phyloP scores from a whole-genome alignment of 2,113 vertebrate genomes.

The Zosterops lateralis region DNA sequence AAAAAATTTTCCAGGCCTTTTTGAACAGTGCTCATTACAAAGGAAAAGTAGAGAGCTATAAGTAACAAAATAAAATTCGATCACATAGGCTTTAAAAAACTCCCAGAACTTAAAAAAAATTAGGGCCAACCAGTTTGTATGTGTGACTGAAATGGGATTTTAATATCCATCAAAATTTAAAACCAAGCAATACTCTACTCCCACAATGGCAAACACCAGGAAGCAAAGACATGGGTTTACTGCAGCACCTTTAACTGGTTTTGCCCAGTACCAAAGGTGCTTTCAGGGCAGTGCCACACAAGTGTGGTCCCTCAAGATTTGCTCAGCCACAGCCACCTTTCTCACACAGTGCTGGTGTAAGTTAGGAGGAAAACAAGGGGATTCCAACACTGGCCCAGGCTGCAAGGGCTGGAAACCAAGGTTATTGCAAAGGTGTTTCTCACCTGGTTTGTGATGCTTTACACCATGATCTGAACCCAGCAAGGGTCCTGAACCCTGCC shows the following conservation, averaged over 20 bases:
- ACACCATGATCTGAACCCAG: neutral
- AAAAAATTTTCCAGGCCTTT: neutral
- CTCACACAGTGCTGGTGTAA: rapidly evolving
- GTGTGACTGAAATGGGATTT: neutral
- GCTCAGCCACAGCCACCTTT: neutral
- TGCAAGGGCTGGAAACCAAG: neutral
- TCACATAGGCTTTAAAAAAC: neutral
- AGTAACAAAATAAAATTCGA: neutral
- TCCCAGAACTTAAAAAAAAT: neutral
- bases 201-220: neutral
- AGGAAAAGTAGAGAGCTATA: neutral
- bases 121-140: neutral
- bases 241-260: neutral
- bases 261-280: neutral
- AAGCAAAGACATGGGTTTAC: neutral
- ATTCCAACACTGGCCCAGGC: neutral
- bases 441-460: neutral
- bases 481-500: neutral
- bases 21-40: neutral
- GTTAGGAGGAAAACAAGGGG: neutral
- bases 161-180: neutral
- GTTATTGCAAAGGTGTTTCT: neutral
- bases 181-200: neutral
- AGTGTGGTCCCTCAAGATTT: rapidly evolving
- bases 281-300: neutral